These are phyloP conservation scores for Eledona agricola DNA, from an alignment of 2,888 invertebrate species.

Conservation along the genomic window DNA sequence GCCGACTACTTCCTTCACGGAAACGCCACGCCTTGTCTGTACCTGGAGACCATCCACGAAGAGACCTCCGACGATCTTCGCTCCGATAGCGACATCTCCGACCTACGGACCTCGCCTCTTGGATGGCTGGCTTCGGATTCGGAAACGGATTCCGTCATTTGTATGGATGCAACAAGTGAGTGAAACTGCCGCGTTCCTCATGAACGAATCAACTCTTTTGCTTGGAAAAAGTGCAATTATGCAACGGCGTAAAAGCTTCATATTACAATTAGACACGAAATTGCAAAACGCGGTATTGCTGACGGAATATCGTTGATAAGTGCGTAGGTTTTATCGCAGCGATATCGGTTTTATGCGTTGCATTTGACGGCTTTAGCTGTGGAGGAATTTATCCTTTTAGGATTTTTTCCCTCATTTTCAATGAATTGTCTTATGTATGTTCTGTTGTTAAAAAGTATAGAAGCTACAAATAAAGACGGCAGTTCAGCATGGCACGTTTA, in stretches of 20 bases:
- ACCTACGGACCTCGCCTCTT: conserved; percentile 56
- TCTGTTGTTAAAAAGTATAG: too few species aligned
- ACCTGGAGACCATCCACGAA: conserved; percentile 87
- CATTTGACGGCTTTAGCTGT: too few species aligned
- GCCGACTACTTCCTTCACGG: conserved; percentile 61
- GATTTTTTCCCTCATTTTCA: too few species aligned
- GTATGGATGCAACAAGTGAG: conserved; percentile 66
- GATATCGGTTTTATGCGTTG: too few species aligned
- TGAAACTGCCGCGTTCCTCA: conserved; percentile 1
- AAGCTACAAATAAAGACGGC: too few species aligned
- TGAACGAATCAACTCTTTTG: conserved; percentile 1
- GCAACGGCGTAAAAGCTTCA: conserved; percentile 12
- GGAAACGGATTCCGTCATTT: conserved; percentile 84
- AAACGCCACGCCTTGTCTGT: conserved; percentile 67
- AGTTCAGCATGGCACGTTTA: too few species aligned
- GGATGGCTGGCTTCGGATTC: conserved; percentile 72
- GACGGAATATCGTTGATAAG: too few species aligned
- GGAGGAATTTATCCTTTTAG: too few species aligned
- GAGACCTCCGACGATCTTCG: conserved; percentile 87
- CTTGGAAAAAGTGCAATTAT: conserved; percentile 12
- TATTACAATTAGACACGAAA: conserved; percentile 2
- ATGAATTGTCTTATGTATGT: too few species aligned
- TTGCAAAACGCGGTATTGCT: too few species aligned
- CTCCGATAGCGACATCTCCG: conserved; percentile 73
- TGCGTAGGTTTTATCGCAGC: too few species aligned